Percentiles rank a stretch among this genome's conserved stretches.
phyloP scores from a whole-genome alignment of 64 coral and sea anemone genomes.

The Platygyra sinensis region DNA sequence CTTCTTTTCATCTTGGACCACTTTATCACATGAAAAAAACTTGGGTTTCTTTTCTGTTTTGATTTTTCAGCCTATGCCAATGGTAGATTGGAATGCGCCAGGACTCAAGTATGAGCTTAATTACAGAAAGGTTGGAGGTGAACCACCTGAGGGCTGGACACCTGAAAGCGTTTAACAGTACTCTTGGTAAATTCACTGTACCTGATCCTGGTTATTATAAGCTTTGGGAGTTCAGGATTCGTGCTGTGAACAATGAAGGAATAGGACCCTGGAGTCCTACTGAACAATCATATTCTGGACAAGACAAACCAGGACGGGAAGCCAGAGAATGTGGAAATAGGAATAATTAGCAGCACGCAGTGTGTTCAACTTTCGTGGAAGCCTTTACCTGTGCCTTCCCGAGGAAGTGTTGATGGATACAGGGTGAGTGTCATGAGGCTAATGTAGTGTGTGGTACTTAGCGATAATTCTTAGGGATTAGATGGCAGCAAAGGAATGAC shows the following conservation, averaged over 20 bases:
- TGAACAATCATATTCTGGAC: conserved; percentile 60
- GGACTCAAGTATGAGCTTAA: conserved; percentile 40
- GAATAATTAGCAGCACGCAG: conserved; percentile 37
- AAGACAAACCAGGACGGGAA: conserved; percentile 47
- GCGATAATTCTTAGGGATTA: no score
- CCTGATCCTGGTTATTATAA: conserved; percentile 65
- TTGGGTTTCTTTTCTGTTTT: not conserved
- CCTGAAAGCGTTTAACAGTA: not conserved
- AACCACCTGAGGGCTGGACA: not conserved
- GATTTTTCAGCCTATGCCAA: conserved; percentile 56
- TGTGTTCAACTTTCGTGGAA: conserved; percentile 69
- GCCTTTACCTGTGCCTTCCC: conserved; percentile 15
- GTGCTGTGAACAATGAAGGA: conserved; percentile 38
- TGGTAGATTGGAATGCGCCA: conserved; percentile 70
- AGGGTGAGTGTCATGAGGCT: conserved; percentile 26
- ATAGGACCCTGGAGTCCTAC: conserved; percentile 40
- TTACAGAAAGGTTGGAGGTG: conserved; percentile 12
- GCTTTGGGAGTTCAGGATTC: conserved; percentile 74
- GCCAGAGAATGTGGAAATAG: conserved; percentile 32
- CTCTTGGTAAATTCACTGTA: not conserved
- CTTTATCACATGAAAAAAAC: no score
- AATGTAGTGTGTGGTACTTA: no score
- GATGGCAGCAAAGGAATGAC: no score
- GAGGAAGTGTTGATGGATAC: conserved; percentile 89
- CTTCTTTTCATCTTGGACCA: no score